Evolutionary conservation across 2,888 invertebrate genomes (phyloP).

Genomic region (Anoplius nigerrimus): DNA sequence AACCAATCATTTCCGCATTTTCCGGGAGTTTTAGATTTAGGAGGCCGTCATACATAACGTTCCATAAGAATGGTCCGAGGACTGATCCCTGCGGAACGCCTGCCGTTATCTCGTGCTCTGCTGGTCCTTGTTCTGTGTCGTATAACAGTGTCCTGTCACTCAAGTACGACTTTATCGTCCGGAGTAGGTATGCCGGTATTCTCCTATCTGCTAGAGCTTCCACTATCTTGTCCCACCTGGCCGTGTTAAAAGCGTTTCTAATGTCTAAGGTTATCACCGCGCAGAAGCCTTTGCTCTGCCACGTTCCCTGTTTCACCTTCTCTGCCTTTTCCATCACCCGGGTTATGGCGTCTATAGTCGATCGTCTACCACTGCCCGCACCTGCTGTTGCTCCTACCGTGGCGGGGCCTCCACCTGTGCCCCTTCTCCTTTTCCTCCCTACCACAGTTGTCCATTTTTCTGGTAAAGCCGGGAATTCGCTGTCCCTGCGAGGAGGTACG

Average conservation of each 20-base stretch:
- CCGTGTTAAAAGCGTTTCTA: not conserved
- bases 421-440: no score
- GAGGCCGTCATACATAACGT: not conserved
- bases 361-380: no score
- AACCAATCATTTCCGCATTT: not conserved
- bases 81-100: slow-evolving; percentile 7
- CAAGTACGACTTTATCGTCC: not conserved
- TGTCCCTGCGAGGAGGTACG: no score
- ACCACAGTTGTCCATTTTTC: no score
- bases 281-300: not conserved
- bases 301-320: no score
- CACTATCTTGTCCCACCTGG: not conserved
- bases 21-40: not conserved
- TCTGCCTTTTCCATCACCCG: no score
- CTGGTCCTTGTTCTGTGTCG: not conserved
- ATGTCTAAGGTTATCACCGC: not conserved
- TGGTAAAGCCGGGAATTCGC: no score
- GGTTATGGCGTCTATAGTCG: no score
- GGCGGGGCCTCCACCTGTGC: no score
- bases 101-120: not conserved
- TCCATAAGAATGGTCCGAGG: not conserved
- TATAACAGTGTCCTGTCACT: not conserved
- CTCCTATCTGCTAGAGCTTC: not conserved
- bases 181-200: not conserved
- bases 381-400: no score